Evolutionary conservation across 2,113 vertebrate genomes (phyloP).

Genomic region (Brachyhypopomus occidentalis): DNA sequence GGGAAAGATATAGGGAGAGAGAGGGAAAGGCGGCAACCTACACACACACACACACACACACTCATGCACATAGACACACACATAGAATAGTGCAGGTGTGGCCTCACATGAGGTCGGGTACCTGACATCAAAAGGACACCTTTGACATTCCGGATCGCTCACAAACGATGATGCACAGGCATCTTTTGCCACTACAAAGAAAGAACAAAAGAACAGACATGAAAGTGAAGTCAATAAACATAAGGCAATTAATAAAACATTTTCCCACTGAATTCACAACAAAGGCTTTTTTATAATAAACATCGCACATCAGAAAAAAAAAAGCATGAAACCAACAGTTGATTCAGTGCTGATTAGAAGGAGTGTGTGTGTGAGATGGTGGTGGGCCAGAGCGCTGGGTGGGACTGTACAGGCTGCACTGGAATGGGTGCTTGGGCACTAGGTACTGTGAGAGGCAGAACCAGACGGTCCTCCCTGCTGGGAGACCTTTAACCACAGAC

Average conservation of each 20-base stretch:
- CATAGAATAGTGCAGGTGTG: slow-evolving; percentile 78
- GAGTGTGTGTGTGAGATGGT: not conserved
- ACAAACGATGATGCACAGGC: slow-evolving; percentile 96
- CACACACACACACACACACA: not conserved
- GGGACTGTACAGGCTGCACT: not conserved
- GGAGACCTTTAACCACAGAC: too few relatives aligned
- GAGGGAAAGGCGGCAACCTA: not conserved
- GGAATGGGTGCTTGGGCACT: not conserved
- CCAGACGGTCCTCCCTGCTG: too few relatives aligned
- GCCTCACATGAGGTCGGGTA: slow-evolving; percentile 86
- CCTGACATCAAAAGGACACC: slow-evolving; percentile 98
- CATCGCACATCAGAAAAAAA: slow-evolving; percentile 81
- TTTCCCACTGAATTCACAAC: slow-evolving; percentile 91
- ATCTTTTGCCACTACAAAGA: slow-evolving; percentile 99
- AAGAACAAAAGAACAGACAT: slow-evolving; percentile 99
- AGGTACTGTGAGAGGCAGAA: too few relatives aligned
- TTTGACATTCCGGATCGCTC: slow-evolving; percentile 98
- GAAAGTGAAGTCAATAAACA: slow-evolving; percentile 99
- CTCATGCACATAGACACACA: slow-evolving; percentile 51
- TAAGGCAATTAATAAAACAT: slow-evolving; percentile 99
- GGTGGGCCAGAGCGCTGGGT: too few relatives aligned
- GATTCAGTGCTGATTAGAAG: slow-evolving; percentile 82
- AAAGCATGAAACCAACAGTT: slow-evolving; percentile 76
- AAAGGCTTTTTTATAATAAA: slow-evolving; percentile 84
- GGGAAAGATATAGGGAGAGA: not conserved